Base-by-base conservation (phyloP, 2,888 invertebrate genomes). In the Athetis lepigone region DNA sequence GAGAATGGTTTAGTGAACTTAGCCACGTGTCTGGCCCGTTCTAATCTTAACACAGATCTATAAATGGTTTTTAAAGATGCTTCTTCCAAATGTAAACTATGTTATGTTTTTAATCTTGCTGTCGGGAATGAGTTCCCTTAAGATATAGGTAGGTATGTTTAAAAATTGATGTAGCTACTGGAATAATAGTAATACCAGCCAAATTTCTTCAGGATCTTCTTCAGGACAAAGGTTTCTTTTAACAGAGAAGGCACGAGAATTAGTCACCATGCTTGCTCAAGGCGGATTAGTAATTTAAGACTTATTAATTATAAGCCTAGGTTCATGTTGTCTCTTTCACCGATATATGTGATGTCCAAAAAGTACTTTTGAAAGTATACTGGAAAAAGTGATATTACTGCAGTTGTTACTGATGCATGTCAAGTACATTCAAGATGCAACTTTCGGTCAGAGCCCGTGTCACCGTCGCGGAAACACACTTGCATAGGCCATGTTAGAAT, bases 381-480 rank as follows among this genome's bases (percentile, higher is more conserved):
- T 45, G 25, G 6, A n/a, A 16, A 18, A 36, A 40, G 23, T 63
- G 29, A 50, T 61, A 62, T 47, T 75, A 57, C 75, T 75, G 75
- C 2, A 8, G n/a, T 27, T 58, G 16, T 13, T 33, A 18, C 13
- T 39, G 37, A 21, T 37, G 16, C 8, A 21, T 47, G 45, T 16
- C 9, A n/a, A 18, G 33, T 11, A 33, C 33, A 33, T 33, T 13
- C 33, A 33, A 33, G 33, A 11, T 11, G 27, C 42, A 70, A 59
- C 75, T 46, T 62, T 56, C 65, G 70, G 75, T 58, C 70, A 78
- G 58, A 59, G 62, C 69, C 79, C 21, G 51, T 69, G 71, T 70
- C 75, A 70, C 50, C 27, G 47, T 66, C 68, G 51, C 43, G 71
- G 58, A 67, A 57, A 65, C 66, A 52, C 49, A 47, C 51, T 18